Percentiles rank a stretch among this genome's conserved stretches.
Conservation (phyloP, 2,797 vertebrate species). For the Champsocephalus gunnari region DNA sequence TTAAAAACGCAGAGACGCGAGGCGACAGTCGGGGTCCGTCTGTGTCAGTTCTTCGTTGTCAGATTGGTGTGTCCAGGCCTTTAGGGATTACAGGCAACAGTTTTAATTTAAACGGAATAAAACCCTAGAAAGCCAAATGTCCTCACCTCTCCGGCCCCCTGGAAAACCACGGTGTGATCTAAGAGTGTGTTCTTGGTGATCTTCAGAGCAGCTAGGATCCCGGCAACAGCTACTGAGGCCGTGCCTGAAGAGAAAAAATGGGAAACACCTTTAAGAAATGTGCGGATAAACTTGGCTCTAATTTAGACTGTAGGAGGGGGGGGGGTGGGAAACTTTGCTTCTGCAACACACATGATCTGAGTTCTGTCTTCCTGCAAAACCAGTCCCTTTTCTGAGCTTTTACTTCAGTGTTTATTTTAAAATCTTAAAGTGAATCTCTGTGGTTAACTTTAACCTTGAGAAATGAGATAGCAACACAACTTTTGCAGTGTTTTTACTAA, state of each 20-base stretch:
- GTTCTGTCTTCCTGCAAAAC: neutral
- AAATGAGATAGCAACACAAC: neutral
- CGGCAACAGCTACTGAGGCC: constrained; percentile 95
- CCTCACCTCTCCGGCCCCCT: constrained; percentile 96
- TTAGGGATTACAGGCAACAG: neutral
- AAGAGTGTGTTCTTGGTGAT: constrained; percentile 94
- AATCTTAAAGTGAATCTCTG: neutral
- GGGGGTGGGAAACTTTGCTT: too few species aligned
- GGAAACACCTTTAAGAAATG: neutral
- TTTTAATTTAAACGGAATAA: constrained; percentile 5
- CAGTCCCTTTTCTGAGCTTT: neutral
- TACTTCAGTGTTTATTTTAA: neutral
- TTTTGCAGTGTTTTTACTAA: neutral
- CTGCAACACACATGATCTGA: neutral
- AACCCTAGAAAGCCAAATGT: neutral
- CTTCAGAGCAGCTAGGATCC: constrained; percentile 91
- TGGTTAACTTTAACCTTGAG: neutral
- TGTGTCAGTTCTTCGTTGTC: too few species aligned
- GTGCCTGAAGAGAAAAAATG: constrained; percentile 86
- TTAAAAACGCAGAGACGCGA: too few species aligned
- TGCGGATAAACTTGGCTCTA: neutral
- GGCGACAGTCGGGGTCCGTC: too few species aligned
- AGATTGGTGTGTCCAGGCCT: too few species aligned
- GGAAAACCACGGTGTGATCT: constrained; percentile 96
- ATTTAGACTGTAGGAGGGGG: too few species aligned